Evolutionary conservation across 2,113 vertebrate species (phyloP).

Genomic region (Sturnira hondurensis): DNA sequence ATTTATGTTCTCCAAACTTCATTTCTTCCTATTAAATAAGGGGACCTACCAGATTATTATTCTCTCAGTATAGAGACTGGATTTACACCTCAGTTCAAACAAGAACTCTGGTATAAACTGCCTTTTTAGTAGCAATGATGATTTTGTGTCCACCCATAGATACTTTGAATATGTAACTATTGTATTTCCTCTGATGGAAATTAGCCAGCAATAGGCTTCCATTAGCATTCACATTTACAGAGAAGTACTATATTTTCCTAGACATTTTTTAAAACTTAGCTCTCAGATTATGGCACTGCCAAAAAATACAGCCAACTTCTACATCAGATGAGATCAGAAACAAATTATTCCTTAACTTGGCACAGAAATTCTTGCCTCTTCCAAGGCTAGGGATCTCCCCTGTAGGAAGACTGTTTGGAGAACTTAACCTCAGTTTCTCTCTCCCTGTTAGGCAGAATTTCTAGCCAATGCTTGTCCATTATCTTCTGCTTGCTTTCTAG

Average conservation of each 20-base stretch:
- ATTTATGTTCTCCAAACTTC: neutral
- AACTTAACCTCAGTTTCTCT: neutral
- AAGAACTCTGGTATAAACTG: slow-evolving; percentile 3
- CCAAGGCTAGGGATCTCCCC: neutral
- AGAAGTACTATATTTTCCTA: slow-evolving; percentile 44
- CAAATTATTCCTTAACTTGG: neutral
- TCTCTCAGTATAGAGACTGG: neutral
- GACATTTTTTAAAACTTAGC: slow-evolving; percentile 7
- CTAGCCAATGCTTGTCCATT: neutral
- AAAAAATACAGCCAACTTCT: slow-evolving; percentile 19
- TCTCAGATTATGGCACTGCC: neutral
- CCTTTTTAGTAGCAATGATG: slow-evolving; percentile 26
- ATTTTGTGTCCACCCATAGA: neutral
- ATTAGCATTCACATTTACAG: slow-evolving; percentile 42
- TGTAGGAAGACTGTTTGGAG: neutral
- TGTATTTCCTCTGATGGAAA: slow-evolving; percentile 14
- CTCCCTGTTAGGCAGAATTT: neutral
- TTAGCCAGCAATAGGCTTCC: neutral
- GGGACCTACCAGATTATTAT: neutral
- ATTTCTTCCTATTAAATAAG: slow-evolving; percentile 28
- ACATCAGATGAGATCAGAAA: neutral
- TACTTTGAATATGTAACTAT: slow-evolving; percentile 35
- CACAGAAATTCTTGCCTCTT: neutral
- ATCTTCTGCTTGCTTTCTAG: neutral
- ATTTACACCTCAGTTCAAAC: slow-evolving; percentile 36